Base-by-base conservation (phyloP, 2,888 invertebrate species). In the Eristalis pertinax region DNA sequence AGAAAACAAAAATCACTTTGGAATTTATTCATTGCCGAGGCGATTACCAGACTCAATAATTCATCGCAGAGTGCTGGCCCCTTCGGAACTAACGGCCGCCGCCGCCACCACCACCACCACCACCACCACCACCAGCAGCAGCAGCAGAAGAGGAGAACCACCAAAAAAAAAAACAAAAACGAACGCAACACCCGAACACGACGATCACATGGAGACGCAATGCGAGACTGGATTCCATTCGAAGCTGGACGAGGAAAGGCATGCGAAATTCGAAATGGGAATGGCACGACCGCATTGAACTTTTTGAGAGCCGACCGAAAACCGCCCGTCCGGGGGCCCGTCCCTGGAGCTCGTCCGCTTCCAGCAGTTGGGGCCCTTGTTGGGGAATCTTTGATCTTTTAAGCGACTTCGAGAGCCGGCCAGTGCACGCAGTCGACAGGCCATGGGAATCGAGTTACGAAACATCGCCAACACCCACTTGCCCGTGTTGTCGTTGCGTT, bases 381-480 rank as follows among this genome's bases (percentile, higher is more conserved):
- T 38, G 78, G 83, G 70, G 70, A 86, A 83, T 86, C 86, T 78
- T 86, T 86, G 83, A 86, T 86, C 78, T 86, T n/a, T n/a, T 62
- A 41, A 83, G 83, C 82, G 77, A 64, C 70, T 11, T 24, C 41
- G 24, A 32, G 58, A 76, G 64, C n/a, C 22, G 56, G 38, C 63
- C 81, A 19, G n/a, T 65, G 63, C 24, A 63, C 60, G 32, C 32
- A 32, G 65, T 67, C 56, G 38, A 19, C 56, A 83, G 70, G 72
- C 75, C 86, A 70, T 86, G 86, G 83, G 86, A 86, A 86, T 86
- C 86, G 63, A 86, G 83, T 86, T 86, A 86, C 86, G 75, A 83
- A 86, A 86, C 72, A 86, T 79, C 67, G 86, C 83, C 43, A 75
- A 86, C 86, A 86, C 86, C 86, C 83, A 86, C 86, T 86, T 86